Evolutionary conservation across 2,888 invertebrate genomes (phyloP), one percentile per base, ranked within the genome.

Genomic region (Limnephilus rhombicus): DNA sequence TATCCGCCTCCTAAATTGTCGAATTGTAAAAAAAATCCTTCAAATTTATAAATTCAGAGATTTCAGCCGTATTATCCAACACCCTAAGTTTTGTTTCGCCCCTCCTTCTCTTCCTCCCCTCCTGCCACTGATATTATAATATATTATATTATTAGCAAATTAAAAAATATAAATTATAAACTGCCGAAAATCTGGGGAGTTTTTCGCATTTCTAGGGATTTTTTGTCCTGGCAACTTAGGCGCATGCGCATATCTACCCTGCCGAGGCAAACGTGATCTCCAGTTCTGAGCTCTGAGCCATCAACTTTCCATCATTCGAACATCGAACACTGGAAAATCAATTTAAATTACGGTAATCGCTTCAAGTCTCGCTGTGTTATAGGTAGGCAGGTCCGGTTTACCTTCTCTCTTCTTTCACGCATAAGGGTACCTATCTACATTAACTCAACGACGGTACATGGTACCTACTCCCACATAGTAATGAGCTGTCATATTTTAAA

Each of bases 301-400:
- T 45, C 68, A 68, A 24, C 24, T 68, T 68, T 68, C 68, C 68
- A 68, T n/a, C 24, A 68, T n/a, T 68, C 68, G 68, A 68, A 68
- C 68, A 68, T 68, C 68, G 68, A 68, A 24, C 68, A 31, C 31
- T 82, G 13, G 37, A 85, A 85, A 85, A 85, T 85, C 85, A 85
- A 85, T 85, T 85, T 85, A 85, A 85, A 37, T 85, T 85, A 85
- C 41, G 41, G 85, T 85, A 85, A 85, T 85, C 85, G 85, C 85
- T 24, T n/a, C 68, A 24, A 24, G 68, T 68, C 68, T 68, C 68
- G 68, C 7, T n/a, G 5, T 49, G 68, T 9, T 68, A n/a, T 68
- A 68, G 53, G 53, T 24, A 53, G n/a, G 68, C 68, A 68, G n/a
- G 68, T n/a, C 68, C 68, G 68, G 68, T 68, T 68, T 68, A 9